Evolutionary conservation across 2,888 invertebrate species (phyloP), one percentile per base, ranked within the genome.

Genomic region (Arge pagana): DNA sequence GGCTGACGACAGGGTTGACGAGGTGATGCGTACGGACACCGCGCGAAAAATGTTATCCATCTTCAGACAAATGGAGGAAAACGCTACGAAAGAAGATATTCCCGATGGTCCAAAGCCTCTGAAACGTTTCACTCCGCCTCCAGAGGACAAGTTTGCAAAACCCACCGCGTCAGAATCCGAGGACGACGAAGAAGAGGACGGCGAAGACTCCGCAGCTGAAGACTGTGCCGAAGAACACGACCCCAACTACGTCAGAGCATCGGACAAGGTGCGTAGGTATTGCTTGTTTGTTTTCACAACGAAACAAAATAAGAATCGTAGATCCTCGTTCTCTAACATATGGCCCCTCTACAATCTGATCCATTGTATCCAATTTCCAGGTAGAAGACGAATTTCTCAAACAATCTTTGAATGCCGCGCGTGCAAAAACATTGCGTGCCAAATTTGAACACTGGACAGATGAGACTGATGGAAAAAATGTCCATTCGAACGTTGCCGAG

Each of bases 371-470:
- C n/a, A n/a, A n/a, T n/a, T 51, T 53, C 13, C 37, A 76, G 76
- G 72, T 78, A 8, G 81, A 83, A 59, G 90, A 90, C 67, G 88
- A 89, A 64, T 86, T 85, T 21, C 79, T 89, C 26, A 85, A 85
- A 72, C 86, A 88, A 84, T 88, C 89, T 5, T 87, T 88, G 65
- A 85, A 85, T 61, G 82, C 90, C 0, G 93, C 90, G 0, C 85
- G 90, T 60, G 93, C 94, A 15, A 91, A 88, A 74, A 87, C 89
- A 58, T 81, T 95, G 69, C 84, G 91, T 63, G 90, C 87, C 56
- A 91, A 93, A 72, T 95, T 94, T 79, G 94, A 95, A 78, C 83
- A 88, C 68, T 93, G 93, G 93, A n/a, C n/a, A n/a, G 87, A 88
- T 69, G 83, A 85, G 2, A 85, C 72, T 73, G 81, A 72, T 62